phyloP scores from a whole-genome alignment of 2,888 invertebrate genomes.

The Nezara viridula region DNA sequence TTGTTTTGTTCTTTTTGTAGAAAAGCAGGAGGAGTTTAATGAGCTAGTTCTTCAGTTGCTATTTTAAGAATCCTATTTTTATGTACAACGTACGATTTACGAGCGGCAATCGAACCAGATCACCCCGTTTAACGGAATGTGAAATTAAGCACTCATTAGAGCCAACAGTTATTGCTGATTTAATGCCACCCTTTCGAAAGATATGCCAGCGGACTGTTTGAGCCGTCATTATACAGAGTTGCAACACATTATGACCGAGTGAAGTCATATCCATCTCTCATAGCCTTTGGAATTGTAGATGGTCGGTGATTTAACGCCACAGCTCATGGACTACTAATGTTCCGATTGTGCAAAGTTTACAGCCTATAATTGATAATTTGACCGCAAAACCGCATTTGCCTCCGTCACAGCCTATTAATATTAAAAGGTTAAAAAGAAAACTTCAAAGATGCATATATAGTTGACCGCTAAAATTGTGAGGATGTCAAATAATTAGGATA shows the following conservation, averaged over 20 bases:
- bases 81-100: no score
- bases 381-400: background rate
- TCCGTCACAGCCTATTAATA: background rate
- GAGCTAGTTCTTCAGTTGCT: no score
- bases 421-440: background rate
- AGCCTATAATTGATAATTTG: background rate
- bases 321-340: background rate
- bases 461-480: no score
- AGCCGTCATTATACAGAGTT: background rate
- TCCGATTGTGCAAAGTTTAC: background rate
- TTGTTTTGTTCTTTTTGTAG: no score
- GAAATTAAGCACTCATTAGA: background rate
- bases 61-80: no score
- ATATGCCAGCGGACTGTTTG: background rate
- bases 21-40: no score
- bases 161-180: background rate
- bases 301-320: background rate
- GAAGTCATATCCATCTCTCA: conserved; percentile 19
- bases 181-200: background rate
- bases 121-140: background rate
- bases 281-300: conserved; percentile 27
- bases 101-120: no score
- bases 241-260: background rate
- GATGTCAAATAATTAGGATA: no score
- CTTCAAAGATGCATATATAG: no score